Evolutionary conservation across 2,797 vertebrate species (phyloP).

Genomic region (Carapus acus): DNA sequence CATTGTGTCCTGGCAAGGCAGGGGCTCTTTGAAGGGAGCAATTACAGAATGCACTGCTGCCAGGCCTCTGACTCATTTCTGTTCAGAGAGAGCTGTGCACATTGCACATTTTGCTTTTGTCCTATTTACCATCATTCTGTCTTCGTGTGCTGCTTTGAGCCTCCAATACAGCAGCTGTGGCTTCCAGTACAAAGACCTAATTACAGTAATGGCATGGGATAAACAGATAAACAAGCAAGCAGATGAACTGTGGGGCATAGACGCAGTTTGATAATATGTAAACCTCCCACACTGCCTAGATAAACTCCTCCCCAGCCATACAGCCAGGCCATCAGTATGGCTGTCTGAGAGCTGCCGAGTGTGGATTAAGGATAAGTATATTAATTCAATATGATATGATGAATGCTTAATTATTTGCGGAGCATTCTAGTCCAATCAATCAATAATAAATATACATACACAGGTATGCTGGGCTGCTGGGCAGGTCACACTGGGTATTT

Average conservation of each 20-base stretch:
- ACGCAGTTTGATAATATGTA: slow-evolving; percentile 64
- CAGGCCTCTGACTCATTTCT: slow-evolving; percentile 62
- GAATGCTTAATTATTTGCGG: slow-evolving; percentile 34
- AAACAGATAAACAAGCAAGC: slow-evolving; percentile 63
- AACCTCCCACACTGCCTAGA: slow-evolving; percentile 59
- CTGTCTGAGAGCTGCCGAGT: slow-evolving; percentile 33
- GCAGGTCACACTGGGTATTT: too few relatives aligned
- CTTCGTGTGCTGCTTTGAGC: slow-evolving; percentile 58
- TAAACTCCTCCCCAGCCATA: slow-evolving; percentile 47
- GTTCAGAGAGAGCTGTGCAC: slow-evolving; percentile 57
- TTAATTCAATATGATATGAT: slow-evolving; percentile 17
- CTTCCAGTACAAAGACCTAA: slow-evolving; percentile 64
- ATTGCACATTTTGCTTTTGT: slow-evolving; percentile 60
- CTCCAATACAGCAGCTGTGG: slow-evolving; percentile 52
- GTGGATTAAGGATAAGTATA: slow-evolving; percentile 39
- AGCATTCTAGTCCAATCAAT: slow-evolving; percentile 35
- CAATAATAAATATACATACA: too few relatives aligned
- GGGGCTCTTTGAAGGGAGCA: slow-evolving; percentile 67
- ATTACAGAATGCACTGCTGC: slow-evolving; percentile 65
- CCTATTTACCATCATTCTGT: slow-evolving; percentile 64
- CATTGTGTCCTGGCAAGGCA: slow-evolving; percentile 60
- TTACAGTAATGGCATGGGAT: slow-evolving; percentile 67
- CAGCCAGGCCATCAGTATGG: slow-evolving; percentile 39
- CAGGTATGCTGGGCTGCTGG: too few relatives aligned
- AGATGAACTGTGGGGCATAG: slow-evolving; percentile 54